These are phyloP conservation scores for Drosophila silvestris DNA, from an alignment of 2,888 invertebrate genomes.

Conservation along the genomic window DNA sequence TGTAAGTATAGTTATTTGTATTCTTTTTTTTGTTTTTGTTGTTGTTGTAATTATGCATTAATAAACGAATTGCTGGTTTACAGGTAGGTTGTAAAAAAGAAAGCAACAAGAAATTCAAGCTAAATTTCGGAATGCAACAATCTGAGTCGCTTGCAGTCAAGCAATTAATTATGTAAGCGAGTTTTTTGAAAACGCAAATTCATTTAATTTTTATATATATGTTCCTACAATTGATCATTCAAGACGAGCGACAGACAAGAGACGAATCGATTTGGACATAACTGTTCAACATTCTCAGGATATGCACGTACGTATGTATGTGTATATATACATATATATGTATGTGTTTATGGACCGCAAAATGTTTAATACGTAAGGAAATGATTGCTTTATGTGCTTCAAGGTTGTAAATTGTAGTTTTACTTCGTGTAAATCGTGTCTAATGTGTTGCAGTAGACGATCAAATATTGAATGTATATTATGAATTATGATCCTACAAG, in stretches of 20 bases:
- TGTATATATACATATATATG: not conserved
- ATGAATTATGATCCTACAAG: not conserved
- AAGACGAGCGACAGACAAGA: not conserved
- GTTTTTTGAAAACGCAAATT: not conserved
- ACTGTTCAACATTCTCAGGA: slow-evolving; percentile 1
- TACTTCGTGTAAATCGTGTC: not conserved
- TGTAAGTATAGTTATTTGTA: slow-evolving; percentile 7
- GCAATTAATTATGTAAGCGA: not conserved
- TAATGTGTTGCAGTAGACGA: not conserved
- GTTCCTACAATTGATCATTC: not conserved
- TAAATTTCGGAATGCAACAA: slow-evolving; percentile 24
- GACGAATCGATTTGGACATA: not conserved
- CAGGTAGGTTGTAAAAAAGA: not conserved
- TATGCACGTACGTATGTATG: not conserved
- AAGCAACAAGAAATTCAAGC: not conserved
- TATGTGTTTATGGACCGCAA: not conserved
- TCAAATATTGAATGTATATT: not conserved
- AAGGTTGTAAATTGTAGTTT: not conserved
- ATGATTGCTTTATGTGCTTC: not conserved
- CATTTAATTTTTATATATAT: not conserved
- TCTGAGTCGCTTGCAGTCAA: slow-evolving; percentile 1
- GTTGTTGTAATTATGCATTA: slow-evolving; percentile 54
- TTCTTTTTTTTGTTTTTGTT: not conserved
- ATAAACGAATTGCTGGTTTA: slow-evolving; percentile 13
- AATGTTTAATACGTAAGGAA: not conserved